Evolutionary conservation across 1,140 invertebrate species (phyloP), one percentile per base, ranked within the genome.

Genomic region (Pseudachorutes palmiensis): DNA sequence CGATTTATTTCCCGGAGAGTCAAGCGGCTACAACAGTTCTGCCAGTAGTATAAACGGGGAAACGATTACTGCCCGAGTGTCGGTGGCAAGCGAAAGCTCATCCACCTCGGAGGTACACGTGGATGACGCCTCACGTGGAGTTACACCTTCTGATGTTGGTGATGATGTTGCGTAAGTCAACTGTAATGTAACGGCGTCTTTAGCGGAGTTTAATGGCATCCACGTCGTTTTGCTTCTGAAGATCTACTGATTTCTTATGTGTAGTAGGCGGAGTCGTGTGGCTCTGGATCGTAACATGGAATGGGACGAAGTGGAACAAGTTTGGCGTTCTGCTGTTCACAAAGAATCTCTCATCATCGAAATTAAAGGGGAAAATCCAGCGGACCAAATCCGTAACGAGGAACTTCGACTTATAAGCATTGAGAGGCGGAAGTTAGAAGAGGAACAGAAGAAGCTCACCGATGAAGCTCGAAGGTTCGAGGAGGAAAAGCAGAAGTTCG

Each of bases 21-120:
- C 87, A 36, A 88, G 86, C 66, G 88, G 88, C 2, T 89, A 89
- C 77, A 89, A 90, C 72, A 88, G 86, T 74, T 89, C 87, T 0
- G 87, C 87, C 16, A 89, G 87, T 69, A 87, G 85, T 24, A 83
- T 87, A 1, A 87, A 86, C 5, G 88, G 86, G 0, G 87, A 88
- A 74, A 62, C 61, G 16, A 65, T 67, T 28, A 57, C 33, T 1
- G 58, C 64, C 24, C 45, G 30, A 29, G 67, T 58, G 14, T 68
- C 41, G 2, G 60, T 32, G 22, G 66, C 30, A 16, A 55, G 51
- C 24, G 51, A 55, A 26, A 16, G 12, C 24, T 55, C 51, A 5
- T 16, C 51, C 51, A 14, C 51, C 24, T 19, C 24, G 3, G 12
- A 14, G 3, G 51, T 14, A 5, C 9, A 16, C 24, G 9, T 55